Conservation (phyloP, 2,797 vertebrate genomes). For the Morus bassanus region DNA sequence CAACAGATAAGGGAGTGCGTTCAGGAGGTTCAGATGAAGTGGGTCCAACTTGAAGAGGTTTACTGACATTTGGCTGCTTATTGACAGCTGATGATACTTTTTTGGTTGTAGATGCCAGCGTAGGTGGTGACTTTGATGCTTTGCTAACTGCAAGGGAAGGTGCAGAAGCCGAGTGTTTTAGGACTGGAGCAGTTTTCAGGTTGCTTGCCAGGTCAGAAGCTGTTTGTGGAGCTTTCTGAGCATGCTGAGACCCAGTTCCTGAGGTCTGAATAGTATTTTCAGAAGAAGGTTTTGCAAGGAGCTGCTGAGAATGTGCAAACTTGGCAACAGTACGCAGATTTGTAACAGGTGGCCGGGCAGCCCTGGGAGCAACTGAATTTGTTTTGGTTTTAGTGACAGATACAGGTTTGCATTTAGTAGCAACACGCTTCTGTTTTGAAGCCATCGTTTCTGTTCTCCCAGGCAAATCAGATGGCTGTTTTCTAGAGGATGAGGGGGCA, state of each 20-base stretch:
- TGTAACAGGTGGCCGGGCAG: slow-evolving; percentile 66
- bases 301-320: slow-evolving; percentile 49
- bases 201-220: slow-evolving; percentile 19
- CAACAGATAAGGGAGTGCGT: slow-evolving; percentile 67
- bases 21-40: slow-evolving; percentile 57
- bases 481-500: neutral
- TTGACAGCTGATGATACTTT: neutral
- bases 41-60: neutral
- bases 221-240: neutral
- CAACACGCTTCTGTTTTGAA: slow-evolving; percentile 29
- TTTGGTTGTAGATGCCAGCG: neutral
- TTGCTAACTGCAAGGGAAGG: slow-evolving; percentile 48
- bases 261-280: neutral
- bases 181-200: slow-evolving; percentile 13
- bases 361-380: slow-evolving; percentile 31
- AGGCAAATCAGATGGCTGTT: neutral
- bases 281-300: slow-evolving; percentile 39
- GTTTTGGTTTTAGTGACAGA: neutral
- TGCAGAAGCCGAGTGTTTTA: slow-evolving; percentile 42
- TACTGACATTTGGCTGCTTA: neutral
- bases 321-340: slow-evolving; percentile 41
- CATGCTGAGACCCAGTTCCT: neutral
- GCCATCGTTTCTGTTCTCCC: neutral
- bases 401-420: slow-evolving; percentile 10
- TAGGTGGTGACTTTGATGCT: neutral